Evolutionary conservation across 2,797 vertebrate genomes (phyloP).

Genomic region (Pantherophis alleghaniensis): DNA sequence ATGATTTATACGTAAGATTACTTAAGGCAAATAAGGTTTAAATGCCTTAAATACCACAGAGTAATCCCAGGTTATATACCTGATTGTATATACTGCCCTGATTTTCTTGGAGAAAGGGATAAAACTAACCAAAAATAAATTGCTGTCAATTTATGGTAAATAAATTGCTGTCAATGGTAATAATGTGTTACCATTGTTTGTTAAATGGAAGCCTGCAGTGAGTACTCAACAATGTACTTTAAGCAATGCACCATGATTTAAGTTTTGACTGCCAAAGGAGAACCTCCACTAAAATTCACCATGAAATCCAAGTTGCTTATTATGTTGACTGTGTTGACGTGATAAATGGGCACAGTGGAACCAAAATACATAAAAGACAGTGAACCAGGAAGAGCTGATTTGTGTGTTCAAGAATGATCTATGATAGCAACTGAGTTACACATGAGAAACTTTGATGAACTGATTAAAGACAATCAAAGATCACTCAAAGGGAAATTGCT

Average conservation of each 20-base stretch:
- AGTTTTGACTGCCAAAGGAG: not conserved
- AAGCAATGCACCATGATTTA: not conserved
- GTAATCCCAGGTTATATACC: not conserved
- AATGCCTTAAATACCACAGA: not conserved
- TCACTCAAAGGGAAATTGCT: not conserved
- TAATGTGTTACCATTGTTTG: not conserved
- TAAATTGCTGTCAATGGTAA: not conserved
- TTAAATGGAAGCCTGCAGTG: not conserved
- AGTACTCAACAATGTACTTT: not conserved
- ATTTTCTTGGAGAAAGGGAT: not conserved
- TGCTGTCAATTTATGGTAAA: not conserved
- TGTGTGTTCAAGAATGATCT: not conserved
- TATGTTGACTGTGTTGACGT: not conserved
- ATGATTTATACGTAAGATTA: not conserved
- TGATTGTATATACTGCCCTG: not conserved
- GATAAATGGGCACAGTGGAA: not conserved
- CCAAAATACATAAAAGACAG: not conserved
- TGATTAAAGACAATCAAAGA: not conserved
- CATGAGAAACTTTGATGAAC: not conserved
- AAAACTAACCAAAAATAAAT: not conserved
- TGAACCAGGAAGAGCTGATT: not conserved
- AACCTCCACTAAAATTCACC: not conserved
- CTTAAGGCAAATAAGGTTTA: not conserved
- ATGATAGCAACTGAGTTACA: not conserved
- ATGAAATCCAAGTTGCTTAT: not conserved